Evolutionary conservation across 2,888 invertebrate genomes (phyloP), one percentile per base, ranked within the genome.

Genomic region (Harmothoe impar): DNA sequence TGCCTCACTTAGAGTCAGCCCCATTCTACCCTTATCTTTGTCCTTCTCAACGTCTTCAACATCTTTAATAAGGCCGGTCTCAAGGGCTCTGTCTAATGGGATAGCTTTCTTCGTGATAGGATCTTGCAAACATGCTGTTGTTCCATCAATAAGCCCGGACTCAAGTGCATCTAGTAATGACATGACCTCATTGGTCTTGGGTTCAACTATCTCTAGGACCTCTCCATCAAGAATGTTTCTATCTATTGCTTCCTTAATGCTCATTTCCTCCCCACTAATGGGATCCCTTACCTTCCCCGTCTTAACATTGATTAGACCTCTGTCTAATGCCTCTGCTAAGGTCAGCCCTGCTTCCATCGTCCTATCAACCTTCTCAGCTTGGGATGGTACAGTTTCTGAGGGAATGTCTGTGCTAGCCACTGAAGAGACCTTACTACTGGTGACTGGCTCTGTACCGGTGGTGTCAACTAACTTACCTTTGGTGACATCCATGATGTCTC

Each of bases 91-190:
- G 31, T 86, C 54, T 7, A 86, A 25, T 23, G 86, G 86, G 29
- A 86, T 86, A 7, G 86, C 52, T 31, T 86, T 86, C 43, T n/a
- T 81, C 35, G 81, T 81, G 43, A 81, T 81, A 33, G 81, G 81
- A n/a, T 81, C 81, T 23, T 81, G 81, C 23, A 81, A 43, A 43
- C 81, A 81, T 35, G 35, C 81, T 81, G 81, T 23, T 0, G 33
- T 25, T n/a, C 81, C 43, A 95, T 98, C 98, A 78, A 99, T 97
- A 29, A 98, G 96, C 95, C 97, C 97, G 89, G 97, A 96, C 94
- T 97, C 97, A 20, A 98, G 97, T 0, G 98, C 98, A 95, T 98
- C 97, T 0, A 97, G 96, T 72, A 99, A 96, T 25, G 97, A 90
- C 31, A 91, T 56, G 12, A 52, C 35, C 31, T 84, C 31, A 43